phyloP scores from a whole-genome alignment of 2,888 invertebrate genomes.

The Smittia sp. region DNA sequence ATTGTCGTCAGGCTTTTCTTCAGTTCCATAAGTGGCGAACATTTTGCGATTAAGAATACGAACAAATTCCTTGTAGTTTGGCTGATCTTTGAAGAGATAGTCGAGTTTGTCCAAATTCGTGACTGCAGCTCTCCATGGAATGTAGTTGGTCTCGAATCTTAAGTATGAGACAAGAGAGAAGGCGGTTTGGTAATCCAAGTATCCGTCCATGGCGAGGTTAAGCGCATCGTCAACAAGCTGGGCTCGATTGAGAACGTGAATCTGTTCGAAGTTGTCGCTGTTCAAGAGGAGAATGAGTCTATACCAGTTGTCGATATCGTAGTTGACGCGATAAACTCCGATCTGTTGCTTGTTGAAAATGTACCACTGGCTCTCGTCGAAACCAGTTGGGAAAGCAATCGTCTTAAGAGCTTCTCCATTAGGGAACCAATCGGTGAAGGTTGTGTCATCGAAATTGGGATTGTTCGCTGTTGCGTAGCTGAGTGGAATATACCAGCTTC shows the following conservation, averaged over 20 bases:
- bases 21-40: background rate
- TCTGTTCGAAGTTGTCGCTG: slow-evolving; percentile 26
- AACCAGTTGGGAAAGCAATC: background rate
- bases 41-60: background rate
- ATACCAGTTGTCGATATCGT: slow-evolving; percentile 34
- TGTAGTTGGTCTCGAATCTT: slow-evolving; percentile 60
- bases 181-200: slow-evolving; percentile 54
- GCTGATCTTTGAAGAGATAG: background rate
- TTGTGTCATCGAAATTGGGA: slow-evolving; percentile 1
- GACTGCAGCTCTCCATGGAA: slow-evolving; percentile 52
- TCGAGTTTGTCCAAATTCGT: slow-evolving; percentile 9
- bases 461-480: background rate
- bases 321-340: slow-evolving; percentile 40
- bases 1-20: background rate
- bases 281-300: slow-evolving; percentile 6
- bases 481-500: slow-evolving; percentile 37
- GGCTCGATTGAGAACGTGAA: slow-evolving; percentile 60
- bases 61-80: slow-evolving; percentile 10
- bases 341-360: slow-evolving; percentile 40
- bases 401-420: background rate
- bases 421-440: background rate
- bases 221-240: slow-evolving; percentile 69
- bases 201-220: slow-evolving; percentile 59
- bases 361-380: slow-evolving; percentile 29
- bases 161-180: slow-evolving; percentile 52